phyloP scores from a whole-genome alignment of 2,113 vertebrate species.

The Tupaia chinensis region DNA sequence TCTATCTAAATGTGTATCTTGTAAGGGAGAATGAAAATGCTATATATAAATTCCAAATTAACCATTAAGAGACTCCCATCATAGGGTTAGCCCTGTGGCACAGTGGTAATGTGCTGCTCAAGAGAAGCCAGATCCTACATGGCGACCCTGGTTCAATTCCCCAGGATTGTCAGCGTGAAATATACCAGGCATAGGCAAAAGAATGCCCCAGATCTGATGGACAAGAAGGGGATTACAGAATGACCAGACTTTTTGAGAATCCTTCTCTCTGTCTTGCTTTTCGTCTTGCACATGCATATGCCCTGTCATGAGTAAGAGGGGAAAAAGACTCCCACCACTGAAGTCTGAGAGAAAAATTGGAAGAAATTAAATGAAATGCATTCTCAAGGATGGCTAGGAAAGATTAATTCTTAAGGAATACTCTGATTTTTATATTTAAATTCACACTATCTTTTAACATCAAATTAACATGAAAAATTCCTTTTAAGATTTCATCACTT shows the following conservation, averaged over 20 bases:
- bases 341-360: constrained; percentile 18
- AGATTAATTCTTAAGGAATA: constrained; percentile 41
- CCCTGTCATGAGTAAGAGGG: too few species aligned
- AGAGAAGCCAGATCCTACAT: too few species aligned
- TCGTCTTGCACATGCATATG: too few species aligned
- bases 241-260: too few species aligned
- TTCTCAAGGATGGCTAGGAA: constrained; percentile 33
- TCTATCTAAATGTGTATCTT: background rate
- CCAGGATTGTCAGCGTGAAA: too few species aligned
- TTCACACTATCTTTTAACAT: constrained; percentile 31
- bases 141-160: too few species aligned
- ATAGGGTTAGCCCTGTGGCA: too few species aligned
- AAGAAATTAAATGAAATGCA: background rate
- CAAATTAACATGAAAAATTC: background rate
- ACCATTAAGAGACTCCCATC: background rate
- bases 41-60: background rate
- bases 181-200: too few species aligned
- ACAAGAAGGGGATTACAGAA: too few species aligned
- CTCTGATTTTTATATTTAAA: constrained; percentile 25
- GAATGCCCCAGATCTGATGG: too few species aligned
- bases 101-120: too few species aligned
- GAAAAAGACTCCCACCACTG: background rate
- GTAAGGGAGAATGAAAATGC: constrained; percentile 16
- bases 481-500: constrained; percentile 25
- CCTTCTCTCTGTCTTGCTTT: too few species aligned